A percentile compares a stretch with the other conserved stretches of the same genome.
Conservation (phyloP, 53 echinoderm and acorn worm genomes). For the Actinopyga echinites region DNA sequence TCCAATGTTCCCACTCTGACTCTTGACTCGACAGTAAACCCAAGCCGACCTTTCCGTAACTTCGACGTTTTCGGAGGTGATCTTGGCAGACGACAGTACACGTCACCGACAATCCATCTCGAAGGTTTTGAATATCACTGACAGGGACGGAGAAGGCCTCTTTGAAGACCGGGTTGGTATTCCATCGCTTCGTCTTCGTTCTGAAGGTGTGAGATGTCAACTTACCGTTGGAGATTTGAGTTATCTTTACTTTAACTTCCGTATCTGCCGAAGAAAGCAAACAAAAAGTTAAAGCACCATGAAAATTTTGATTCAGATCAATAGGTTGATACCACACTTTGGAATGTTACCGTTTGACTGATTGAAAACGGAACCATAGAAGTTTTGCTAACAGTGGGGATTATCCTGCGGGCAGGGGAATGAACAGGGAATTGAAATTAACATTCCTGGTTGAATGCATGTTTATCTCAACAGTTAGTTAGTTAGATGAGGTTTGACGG, state of each 20-base stretch:
- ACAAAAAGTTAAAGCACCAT: too few relatives aligned
- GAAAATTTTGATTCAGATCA: too few relatives aligned
- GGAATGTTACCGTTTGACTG: too few relatives aligned
- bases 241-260: constrained; percentile 65
- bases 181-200: constrained; percentile 47
- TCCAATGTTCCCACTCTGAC: constrained; percentile 61
- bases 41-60: constrained; percentile 63
- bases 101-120: constrained; percentile 69
- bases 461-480: too few relatives aligned
- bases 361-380: too few relatives aligned
- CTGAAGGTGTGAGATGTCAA: constrained; percentile 42
- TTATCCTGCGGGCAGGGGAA: too few relatives aligned
- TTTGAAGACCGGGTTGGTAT: constrained; percentile 65
- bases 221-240: constrained; percentile 50
- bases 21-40: constrained; percentile 62
- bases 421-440: too few relatives aligned
- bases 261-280: constrained; percentile 46
- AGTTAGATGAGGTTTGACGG: too few relatives aligned
- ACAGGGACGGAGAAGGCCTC: constrained; percentile 71
- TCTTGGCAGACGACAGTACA: constrained; percentile 53
- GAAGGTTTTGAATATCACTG: constrained; percentile 62
- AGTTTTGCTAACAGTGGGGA: too few relatives aligned
- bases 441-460: too few relatives aligned
- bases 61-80: constrained; percentile 29
- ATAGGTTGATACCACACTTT: too few relatives aligned